These are phyloP conservation scores for Conchocele bisecta DNA, from an alignment of 2,888 invertebrate species.

Conservation along the genomic window DNA sequence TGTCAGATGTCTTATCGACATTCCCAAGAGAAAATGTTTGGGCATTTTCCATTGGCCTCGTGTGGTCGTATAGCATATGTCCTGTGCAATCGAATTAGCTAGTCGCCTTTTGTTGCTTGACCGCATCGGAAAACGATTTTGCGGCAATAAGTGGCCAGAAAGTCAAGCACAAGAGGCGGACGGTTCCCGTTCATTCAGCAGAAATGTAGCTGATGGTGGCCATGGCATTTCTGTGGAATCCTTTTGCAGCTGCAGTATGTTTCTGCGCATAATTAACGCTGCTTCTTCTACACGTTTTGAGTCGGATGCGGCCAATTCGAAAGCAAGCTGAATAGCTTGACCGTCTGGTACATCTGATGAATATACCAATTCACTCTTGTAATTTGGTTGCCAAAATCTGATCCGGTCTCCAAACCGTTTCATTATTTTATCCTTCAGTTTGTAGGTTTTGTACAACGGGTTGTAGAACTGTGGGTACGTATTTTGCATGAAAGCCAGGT, in stretches of 20 bases:
- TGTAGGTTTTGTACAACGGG: constrained; percentile 22
- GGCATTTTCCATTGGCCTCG: constrained; percentile 15
- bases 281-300: constrained; percentile 16
- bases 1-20: constrained; percentile 30
- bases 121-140: not conserved
- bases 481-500: constrained; percentile 11
- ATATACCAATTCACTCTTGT: constrained; percentile 22
- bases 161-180: not conserved
- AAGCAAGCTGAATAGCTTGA: constrained; percentile 18
- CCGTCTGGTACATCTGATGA: constrained; percentile 13
- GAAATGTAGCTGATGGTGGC: constrained; percentile 13
- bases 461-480: constrained; percentile 13
- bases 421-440: constrained; percentile 26
- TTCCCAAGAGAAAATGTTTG: constrained; percentile 16
- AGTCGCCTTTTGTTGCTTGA: constrained; percentile 3
- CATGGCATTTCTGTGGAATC: constrained; percentile 12
- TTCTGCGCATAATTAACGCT: constrained; percentile 6
- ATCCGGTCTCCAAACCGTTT: constrained; percentile 13
- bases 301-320: constrained; percentile 21
- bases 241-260: not conserved
- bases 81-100: constrained; percentile 6
- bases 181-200: not conserved
- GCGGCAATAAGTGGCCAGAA: not conserved
- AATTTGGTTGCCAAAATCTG: constrained; percentile 17
- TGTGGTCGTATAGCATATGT: constrained; percentile 26